Evolutionary conservation across 2,888 invertebrate species (phyloP), one percentile per base, ranked within the genome.

Genomic region (Parnassius orleans): DNA sequence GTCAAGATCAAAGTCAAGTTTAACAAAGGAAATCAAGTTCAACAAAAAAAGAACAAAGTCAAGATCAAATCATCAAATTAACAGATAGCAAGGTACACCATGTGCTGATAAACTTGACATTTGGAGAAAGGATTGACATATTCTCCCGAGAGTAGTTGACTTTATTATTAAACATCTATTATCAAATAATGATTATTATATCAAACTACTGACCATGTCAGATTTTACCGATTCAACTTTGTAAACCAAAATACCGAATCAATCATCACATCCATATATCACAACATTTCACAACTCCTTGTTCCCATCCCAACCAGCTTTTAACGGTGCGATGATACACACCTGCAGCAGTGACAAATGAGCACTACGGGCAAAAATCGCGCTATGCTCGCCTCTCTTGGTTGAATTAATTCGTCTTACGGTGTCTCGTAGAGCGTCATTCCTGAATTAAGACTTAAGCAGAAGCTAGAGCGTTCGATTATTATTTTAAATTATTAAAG

Each of bases 321-420:
- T 63, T 47, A 59, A 56, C 77, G 78, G 74, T 80, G 83, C 74
- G 83, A 86, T 77, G 79, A 74, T 77, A 76, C 78, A 80, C 89
- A 87, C 87, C 87, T 87, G 90, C 76, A 74, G 73, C 69, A 75
- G 86, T 90, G 90, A 90, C 89, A 90, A 89, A 89, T 83, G 90
- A 90, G 89, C 87, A 84, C 84, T 84, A 81, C 80, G 79, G 79
- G 80, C 78, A 89, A 87, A 90, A 90, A 90, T 86, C 87, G 87
- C 80, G 76, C 69, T 76, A 74, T 78, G 72, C 74, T 76, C 79
- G 72, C 80, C 81, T 80, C 80, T 72, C 81, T 83, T 77, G 82
- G 81, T 83, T 82, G 84, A 88, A 91, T 90, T 91, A 91, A 90
- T 91, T 89, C 88, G 86, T 90, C 86, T 86, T 85, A 79, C 81